Base-by-base conservation (phyloP, 2,113 vertebrate genomes). In the Rana temporaria region DNA sequence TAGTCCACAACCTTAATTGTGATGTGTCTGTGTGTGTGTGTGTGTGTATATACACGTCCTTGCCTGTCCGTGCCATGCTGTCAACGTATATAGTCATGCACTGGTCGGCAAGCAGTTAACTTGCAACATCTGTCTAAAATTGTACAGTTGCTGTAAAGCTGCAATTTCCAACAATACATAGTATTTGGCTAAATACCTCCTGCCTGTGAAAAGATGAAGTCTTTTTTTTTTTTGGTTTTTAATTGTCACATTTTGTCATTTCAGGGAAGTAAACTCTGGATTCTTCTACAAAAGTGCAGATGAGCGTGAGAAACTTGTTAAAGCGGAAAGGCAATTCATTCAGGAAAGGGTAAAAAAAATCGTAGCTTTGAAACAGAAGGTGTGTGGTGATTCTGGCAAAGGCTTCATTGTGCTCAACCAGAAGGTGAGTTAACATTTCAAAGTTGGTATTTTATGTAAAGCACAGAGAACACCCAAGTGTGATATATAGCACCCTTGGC, bases 231-330 rank as follows among this genome's bases (percentile, higher is more conserved):
- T 42, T 15, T 69, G 0, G 12, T 42, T 69, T 26, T 22, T 60
- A n/a, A 24, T 14, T 26, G 17, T 16, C 14, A 11, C 3, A 20
- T 59, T 59, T 59, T 77, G 65, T 0, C 4, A 30, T 26, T 38
- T 72, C 85, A 97, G 95, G 76, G 98, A 99, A 86, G 98, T 99
- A 88, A 99, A 96, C 90, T 98, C 98, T n/a, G 96, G 98, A 32
- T 99, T 99, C 90, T 99, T 99, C 92, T 99, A 99, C 85, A 99
- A 99, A 92, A 98, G 96, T 20, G 97, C 97, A 0, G 93, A 88
- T 4, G 98, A 99, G 88, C 91, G 98, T 82, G 98, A 99, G 86
- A 98, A 98, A 75, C 90, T 99, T 8, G 98, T 99, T 38, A 94
- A 93, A 85, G 97, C 98, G 9, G 98, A 99, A 86, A 95, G 98